Conservation (phyloP, 2,113 vertebrate species). For the Dipodomys spectabilis region DNA sequence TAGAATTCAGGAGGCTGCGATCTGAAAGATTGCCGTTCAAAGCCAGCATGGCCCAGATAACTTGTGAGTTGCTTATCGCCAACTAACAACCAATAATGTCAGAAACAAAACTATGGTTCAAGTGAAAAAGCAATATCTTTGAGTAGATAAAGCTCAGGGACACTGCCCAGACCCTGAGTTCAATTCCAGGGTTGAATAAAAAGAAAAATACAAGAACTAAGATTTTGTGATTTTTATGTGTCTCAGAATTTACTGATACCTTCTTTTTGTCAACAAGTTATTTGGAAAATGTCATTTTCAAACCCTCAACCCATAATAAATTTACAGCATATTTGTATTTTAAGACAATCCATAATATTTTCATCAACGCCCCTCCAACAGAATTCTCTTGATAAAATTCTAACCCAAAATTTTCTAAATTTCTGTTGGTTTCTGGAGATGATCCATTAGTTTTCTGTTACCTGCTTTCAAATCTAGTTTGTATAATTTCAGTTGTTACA, state of each 20-base stretch:
- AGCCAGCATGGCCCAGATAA: too few species aligned
- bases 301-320: background rate
- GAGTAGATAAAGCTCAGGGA: too few species aligned
- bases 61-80: too few species aligned
- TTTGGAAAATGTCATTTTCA: conserved; percentile 25
- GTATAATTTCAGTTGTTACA: conserved; percentile 9
- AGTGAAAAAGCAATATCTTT: too few species aligned
- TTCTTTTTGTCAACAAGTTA: background rate
- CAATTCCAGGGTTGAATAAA: too few species aligned
- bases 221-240: conserved; percentile 17
- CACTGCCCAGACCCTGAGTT: too few species aligned
- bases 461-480: background rate
- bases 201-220: background rate
- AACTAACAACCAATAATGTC: too few species aligned
- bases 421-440: background rate
- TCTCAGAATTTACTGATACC: background rate
- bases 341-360: background rate
- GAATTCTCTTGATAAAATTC: conserved; percentile 16
- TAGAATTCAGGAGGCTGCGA: too few species aligned
- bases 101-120: too few species aligned
- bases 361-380: background rate
- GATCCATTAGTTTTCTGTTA: background rate
- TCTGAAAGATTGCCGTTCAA: too few species aligned
- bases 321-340: background rate
- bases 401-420: background rate